A percentile compares a stretch with the other conserved stretches of the same genome.
phyloP scores from a whole-genome alignment of 2,888 invertebrate species.

The Achlya flavicornis region DNA sequence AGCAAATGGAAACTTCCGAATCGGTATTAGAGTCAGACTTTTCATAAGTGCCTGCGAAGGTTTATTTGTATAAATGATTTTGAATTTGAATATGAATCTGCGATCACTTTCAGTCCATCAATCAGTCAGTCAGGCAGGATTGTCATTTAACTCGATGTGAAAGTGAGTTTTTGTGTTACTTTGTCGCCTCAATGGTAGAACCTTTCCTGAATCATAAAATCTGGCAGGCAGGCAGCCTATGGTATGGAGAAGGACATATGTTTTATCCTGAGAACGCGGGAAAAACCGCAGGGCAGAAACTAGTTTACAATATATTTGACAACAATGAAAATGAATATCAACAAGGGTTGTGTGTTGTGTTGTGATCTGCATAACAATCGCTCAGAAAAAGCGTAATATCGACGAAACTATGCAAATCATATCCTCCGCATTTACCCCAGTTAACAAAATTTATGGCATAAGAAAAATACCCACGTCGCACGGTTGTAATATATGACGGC shows the following conservation, averaged over 20 bases:
- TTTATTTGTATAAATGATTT: too few species aligned
- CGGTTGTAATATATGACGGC: neutral
- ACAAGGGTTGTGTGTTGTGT: slow-evolving; percentile 15
- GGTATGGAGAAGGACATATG: too few species aligned
- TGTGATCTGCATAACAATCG: slow-evolving; percentile 42
- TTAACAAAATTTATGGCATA: slow-evolving; percentile 25
- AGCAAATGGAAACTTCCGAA: too few species aligned
- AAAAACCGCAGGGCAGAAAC: neutral
- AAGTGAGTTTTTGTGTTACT: neutral
- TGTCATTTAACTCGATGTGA: neutral
- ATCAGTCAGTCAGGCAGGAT: too few species aligned
- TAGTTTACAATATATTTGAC: neutral
- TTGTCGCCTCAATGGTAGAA: too few species aligned
- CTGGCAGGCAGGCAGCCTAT: too few species aligned
- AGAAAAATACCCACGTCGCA: slow-evolving; percentile 15
- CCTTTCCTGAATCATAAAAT: too few species aligned
- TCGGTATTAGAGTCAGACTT: too few species aligned
- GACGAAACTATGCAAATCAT: slow-evolving; percentile 39
- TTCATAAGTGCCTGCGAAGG: too few species aligned
- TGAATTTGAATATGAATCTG: too few species aligned
- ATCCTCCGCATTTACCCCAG: slow-evolving; percentile 21
- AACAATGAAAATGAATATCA: slow-evolving; percentile 4
- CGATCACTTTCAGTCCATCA: too few species aligned
- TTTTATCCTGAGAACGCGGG: too few species aligned
- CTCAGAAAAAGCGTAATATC: slow-evolving; percentile 34